A percentile compares a stretch with the other conserved stretches of the same genome.
phyloP scores from a whole-genome alignment of 2,113 vertebrate genomes.

The Chauna torquata region DNA sequence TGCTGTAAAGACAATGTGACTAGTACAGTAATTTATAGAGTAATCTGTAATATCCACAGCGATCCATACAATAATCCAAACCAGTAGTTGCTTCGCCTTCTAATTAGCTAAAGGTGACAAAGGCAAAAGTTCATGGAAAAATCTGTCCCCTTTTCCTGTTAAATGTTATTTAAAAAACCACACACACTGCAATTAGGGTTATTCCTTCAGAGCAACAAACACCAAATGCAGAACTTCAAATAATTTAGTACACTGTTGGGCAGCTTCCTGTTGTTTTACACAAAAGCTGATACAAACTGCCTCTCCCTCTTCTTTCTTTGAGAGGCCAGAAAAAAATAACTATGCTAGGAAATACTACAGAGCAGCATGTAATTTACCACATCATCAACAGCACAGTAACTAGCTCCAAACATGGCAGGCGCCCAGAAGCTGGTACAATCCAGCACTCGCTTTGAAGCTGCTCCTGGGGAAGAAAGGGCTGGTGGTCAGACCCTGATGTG shows the following conservation, averaged over 20 bases:
- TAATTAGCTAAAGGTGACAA: background rate
- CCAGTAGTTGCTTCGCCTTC: background rate
- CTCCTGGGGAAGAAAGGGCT: fast-evolving
- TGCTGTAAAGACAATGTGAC: background rate
- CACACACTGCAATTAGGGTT: background rate
- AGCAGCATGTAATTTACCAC: background rate
- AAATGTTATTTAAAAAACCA: background rate
- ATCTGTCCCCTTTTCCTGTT: background rate
- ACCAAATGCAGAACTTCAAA: background rate
- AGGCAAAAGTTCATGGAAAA: background rate
- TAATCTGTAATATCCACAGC: background rate
- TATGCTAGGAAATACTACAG: background rate
- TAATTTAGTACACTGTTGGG: background rate
- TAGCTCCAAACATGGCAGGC: background rate
- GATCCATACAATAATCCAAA: background rate
- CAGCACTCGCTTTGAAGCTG: background rate
- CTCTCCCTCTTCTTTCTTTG: background rate
- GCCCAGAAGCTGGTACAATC: background rate
- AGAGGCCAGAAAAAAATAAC: background rate
- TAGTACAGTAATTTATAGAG: background rate
- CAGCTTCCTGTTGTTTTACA: background rate
- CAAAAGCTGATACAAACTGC: background rate
- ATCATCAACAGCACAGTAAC: background rate
- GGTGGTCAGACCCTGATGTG: background rate
- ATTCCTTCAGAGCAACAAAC: background rate